A percentile compares a stretch with the other conserved stretches of the same genome.
phyloP scores from a whole-genome alignment of 2,113 vertebrate species.

The Neolamprologus ventralis region DNA sequence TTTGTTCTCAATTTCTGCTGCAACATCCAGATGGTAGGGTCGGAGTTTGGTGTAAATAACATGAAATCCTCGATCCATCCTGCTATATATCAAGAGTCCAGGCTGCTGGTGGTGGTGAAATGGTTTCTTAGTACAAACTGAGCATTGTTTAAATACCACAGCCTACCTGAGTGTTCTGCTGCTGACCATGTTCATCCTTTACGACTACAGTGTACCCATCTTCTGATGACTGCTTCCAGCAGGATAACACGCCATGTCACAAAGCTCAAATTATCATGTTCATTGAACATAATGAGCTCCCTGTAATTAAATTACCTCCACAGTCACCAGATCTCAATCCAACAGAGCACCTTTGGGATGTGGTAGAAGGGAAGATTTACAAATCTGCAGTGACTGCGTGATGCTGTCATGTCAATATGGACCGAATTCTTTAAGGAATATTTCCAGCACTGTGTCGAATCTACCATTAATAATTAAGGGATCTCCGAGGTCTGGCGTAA shows the following conservation, averaged over 20 bases:
- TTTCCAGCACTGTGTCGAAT: too few relatives aligned
- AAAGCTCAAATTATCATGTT: neutral
- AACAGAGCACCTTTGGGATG: neutral
- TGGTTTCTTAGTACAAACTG: neutral
- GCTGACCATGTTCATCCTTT: neutral
- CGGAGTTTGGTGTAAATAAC: neutral
- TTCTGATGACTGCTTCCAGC: neutral
- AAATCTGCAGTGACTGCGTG: neutral
- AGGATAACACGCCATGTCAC: neutral
- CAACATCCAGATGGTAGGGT: neutral
- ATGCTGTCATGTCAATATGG: neutral
- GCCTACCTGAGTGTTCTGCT: neutral
- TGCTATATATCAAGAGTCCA: neutral
- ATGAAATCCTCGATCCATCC: neutral
- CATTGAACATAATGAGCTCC: neutral
- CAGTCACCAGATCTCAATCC: neutral
- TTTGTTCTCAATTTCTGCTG: neutral
- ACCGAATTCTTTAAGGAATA: too few relatives aligned
- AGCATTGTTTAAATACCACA: neutral
- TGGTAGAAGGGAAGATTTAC: neutral
- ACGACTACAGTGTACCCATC: neutral
- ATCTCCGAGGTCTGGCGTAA: too few relatives aligned
- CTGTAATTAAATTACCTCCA: neutral
- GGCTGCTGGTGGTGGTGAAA: neutral
- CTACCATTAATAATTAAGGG: too few relatives aligned